phyloP scores from a whole-genome alignment of 1,140 invertebrate species.

The Matsumurasca onukii region DNA sequence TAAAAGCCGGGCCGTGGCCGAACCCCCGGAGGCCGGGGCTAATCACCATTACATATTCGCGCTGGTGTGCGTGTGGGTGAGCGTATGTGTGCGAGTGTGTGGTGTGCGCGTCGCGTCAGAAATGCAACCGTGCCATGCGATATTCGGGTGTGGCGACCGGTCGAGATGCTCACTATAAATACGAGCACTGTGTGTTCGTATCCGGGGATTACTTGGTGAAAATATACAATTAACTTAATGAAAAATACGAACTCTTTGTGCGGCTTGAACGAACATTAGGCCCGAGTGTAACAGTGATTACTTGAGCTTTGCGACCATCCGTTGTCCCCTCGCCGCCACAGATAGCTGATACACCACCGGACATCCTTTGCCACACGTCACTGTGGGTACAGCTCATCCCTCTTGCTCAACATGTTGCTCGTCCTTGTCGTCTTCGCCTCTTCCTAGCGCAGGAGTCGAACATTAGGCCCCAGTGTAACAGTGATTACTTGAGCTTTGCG shows the following conservation, averaged over 20 bases:
- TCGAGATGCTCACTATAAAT: slow-evolving; percentile 1
- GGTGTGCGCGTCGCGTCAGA: slow-evolving; percentile 1
- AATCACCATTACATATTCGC: slow-evolving; percentile 3
- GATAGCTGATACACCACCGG: too few relatives aligned
- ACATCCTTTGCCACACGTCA: too few relatives aligned
- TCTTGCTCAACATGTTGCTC: too few relatives aligned
- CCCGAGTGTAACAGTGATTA: background rate
- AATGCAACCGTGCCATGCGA: slow-evolving; percentile 15
- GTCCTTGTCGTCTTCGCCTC: too few relatives aligned
- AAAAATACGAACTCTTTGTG: slow-evolving; percentile 15
- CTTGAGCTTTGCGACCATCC: slow-evolving; percentile 1
- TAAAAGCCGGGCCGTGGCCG: slow-evolving; percentile 5
- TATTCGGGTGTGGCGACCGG: slow-evolving; percentile 18
- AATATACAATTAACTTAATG: slow-evolving; percentile 27
- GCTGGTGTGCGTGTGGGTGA: slow-evolving; percentile 11
- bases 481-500: slow-evolving; percentile 6
- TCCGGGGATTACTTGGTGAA: slow-evolving; percentile 16
- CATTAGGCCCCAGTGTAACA: background rate
- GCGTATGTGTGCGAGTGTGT: slow-evolving; percentile 17
- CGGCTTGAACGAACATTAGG: slow-evolving; percentile 1
- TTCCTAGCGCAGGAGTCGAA: too few relatives aligned
- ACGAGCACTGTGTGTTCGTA: slow-evolving; percentile 15
- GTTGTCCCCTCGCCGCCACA: background rate
- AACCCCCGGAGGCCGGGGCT: background rate
- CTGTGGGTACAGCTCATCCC: too few relatives aligned